These are phyloP conservation scores for Melanotaenia trifasciata DNA, from an alignment of 2,797 vertebrate genomes.

Conservation along the genomic window DNA sequence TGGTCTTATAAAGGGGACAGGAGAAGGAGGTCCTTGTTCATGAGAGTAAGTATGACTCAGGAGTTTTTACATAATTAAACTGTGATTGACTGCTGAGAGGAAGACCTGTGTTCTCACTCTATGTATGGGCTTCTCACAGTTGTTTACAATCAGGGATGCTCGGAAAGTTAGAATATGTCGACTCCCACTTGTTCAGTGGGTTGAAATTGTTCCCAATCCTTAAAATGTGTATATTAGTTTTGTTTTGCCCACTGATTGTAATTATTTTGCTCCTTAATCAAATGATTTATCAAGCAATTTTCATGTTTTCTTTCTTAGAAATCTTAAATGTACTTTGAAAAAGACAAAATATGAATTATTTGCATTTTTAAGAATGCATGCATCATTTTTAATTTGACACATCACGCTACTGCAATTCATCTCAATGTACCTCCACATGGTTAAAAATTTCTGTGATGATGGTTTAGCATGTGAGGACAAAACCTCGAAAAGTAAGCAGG, in stretches of 20 bases:
- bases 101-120: constrained; percentile 43
- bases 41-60: constrained; percentile 68
- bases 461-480: constrained; percentile 1
- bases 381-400: constrained; percentile 5
- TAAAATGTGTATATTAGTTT: neutral
- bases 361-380: neutral
- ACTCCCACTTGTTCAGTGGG: constrained; percentile 12
- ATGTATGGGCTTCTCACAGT: constrained; percentile 58
- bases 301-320: neutral
- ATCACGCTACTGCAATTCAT: neutral
- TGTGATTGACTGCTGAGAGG: constrained; percentile 45
- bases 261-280: neutral
- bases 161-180: constrained; percentile 2
- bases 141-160: constrained; percentile 34
- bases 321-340: neutral
- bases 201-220: neutral
- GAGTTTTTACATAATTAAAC: constrained; percentile 50
- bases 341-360: neutral
- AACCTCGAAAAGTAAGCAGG: constrained; percentile 19
- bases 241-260: neutral
- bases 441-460: neutral
- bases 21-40: constrained; percentile 64
- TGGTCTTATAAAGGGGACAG: constrained; percentile 66
- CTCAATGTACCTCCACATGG: neutral
- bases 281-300: neutral